Percentiles rank a stretch among this genome's conserved stretches.
Evolutionary conservation across 2,113 vertebrate genomes (phyloP).

Genomic region (Xenus cinereus): DNA sequence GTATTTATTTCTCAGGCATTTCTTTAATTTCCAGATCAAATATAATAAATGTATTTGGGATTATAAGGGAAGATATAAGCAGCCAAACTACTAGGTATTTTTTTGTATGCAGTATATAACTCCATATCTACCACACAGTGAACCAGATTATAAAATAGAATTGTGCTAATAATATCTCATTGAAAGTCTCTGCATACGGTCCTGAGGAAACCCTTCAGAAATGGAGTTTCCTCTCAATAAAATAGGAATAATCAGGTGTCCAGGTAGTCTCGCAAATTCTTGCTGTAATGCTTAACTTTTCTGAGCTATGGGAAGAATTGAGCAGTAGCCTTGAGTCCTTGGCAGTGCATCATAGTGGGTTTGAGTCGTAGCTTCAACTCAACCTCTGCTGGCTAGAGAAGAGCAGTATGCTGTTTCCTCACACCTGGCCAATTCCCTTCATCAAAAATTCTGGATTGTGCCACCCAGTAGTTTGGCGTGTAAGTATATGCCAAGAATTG

Average conservation of each 20-base stretch:
- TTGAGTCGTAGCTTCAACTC: not conserved
- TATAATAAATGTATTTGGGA: not conserved
- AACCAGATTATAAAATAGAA: not conserved
- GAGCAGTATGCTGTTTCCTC: not conserved
- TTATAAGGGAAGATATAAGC: not conserved
- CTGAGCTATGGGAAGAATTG: not conserved
- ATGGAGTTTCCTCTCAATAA: not conserved
- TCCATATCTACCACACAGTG: not conserved
- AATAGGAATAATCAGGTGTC: not conserved
- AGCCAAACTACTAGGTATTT: not conserved
- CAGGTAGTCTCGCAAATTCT: not conserved
- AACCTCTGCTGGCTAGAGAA: not conserved
- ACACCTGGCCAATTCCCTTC: not conserved
- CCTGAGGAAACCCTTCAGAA: not conserved
- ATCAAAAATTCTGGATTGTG: not conserved
- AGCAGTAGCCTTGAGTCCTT: not conserved
- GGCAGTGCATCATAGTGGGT: not conserved
- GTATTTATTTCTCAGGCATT: not conserved
- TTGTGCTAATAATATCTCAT: not conserved
- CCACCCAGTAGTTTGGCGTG: not conserved
- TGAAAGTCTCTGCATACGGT: not conserved
- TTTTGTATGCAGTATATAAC: not conserved
- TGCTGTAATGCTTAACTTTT: not conserved
- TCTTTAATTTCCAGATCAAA: not conserved
- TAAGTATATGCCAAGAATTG: not conserved